These are phyloP conservation scores for Apogon talboti DNA, from an alignment of 2,797 vertebrate genomes.

Conservation along the genomic window DNA sequence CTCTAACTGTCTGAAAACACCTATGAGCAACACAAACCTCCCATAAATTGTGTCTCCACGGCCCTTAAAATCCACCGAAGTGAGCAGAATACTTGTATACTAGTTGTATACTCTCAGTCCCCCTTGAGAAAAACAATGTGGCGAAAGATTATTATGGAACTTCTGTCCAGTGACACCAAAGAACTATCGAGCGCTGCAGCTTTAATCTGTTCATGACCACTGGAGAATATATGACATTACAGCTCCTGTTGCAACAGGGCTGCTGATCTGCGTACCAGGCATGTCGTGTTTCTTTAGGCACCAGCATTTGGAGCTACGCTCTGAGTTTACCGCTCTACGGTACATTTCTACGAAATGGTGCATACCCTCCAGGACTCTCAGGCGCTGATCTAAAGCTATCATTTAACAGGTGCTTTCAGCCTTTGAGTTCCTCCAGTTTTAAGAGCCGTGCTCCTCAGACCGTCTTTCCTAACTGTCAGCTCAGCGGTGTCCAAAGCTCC, in stretches of 20 bases:
- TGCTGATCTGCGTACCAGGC: constrained; percentile 20
- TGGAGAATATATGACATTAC: constrained; percentile 12
- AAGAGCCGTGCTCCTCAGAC: constrained; percentile 61
- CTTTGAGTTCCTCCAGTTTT: constrained; percentile 53
- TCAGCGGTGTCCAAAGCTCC: constrained; percentile 72
- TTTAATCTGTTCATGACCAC: background rate
- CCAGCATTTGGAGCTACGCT: constrained; percentile 52
- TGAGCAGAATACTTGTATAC: too few species aligned
- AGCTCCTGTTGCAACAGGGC: constrained; percentile 15
- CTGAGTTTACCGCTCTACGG: constrained; percentile 42
- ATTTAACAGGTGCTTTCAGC: constrained; percentile 67
- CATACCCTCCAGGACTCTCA: constrained; percentile 44
- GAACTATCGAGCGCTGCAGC: too few species aligned
- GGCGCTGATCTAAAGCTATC: constrained; percentile 53
- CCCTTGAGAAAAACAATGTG: too few species aligned
- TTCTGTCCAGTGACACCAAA: too few species aligned
- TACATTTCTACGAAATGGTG: constrained; percentile 61
- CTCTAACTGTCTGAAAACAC: too few species aligned
- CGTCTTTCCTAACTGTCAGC: constrained; percentile 68
- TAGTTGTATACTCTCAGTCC: too few species aligned
- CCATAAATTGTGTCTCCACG: too few species aligned
- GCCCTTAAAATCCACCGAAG: too few species aligned
- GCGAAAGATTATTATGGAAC: too few species aligned
- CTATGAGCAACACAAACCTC: too few species aligned
- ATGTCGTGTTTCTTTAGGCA: constrained; percentile 43